These are phyloP conservation scores for Theristicus caerulescens DNA, from an alignment of 2,113 vertebrate genomes.

Conservation along the genomic window DNA sequence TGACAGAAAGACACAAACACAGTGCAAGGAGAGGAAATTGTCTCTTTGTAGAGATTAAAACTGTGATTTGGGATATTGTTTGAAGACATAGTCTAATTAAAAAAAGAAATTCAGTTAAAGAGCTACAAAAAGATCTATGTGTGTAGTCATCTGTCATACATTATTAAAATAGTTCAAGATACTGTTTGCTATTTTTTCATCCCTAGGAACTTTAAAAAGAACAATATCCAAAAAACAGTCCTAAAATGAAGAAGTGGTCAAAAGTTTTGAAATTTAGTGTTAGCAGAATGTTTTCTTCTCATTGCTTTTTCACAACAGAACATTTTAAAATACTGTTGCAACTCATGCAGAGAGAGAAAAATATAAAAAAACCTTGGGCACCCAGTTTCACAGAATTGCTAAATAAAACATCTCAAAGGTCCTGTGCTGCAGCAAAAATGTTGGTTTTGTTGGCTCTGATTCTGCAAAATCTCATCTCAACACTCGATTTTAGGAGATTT, in stretches of 20 bases:
- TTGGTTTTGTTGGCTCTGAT: neutral
- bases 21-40: conserved; percentile 38
- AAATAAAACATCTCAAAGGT: neutral
- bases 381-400: neutral
- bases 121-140: neutral
- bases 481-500: neutral
- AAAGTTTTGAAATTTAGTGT: neutral
- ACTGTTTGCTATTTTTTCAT: neutral
- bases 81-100: neutral
- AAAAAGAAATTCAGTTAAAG: conserved; percentile 28
- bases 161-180: conserved; percentile 41
- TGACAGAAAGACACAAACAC: neutral
- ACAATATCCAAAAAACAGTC: neutral
- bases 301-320: neutral
- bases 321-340: neutral
- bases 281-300: neutral
- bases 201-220: neutral
- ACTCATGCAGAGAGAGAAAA: neutral
- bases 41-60: conserved; percentile 46
- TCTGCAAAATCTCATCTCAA: neutral
- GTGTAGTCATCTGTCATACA: conserved; percentile 15
- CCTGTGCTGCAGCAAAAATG: neutral
- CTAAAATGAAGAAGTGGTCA: neutral
- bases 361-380: neutral
- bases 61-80: conserved; percentile 44